Percentiles rank a stretch among this genome's conserved stretches.
Conservation (phyloP, 2,113 vertebrate species). For the Alectura lathami region DNA sequence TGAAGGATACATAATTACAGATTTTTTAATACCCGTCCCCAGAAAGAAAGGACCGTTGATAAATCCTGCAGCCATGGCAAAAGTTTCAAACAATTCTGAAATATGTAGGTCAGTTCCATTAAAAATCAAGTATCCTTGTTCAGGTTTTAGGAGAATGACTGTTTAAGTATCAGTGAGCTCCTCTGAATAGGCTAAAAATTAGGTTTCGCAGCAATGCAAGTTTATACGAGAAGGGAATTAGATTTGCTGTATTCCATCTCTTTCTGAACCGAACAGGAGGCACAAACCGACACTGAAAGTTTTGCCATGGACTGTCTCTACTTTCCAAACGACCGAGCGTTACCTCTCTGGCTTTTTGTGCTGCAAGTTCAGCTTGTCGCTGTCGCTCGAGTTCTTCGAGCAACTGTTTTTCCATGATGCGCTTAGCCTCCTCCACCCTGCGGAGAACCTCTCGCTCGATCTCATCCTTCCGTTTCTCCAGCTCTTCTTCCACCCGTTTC, state of each 20-base stretch:
- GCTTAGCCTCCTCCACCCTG: conserved; percentile 97
- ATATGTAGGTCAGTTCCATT: conserved; percentile 81
- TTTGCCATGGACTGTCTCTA: conserved; percentile 93
- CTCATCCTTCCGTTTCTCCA: conserved; percentile 97
- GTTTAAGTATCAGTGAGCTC: conserved; percentile 80
- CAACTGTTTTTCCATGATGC: conserved; percentile 99
- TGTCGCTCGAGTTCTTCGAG: conserved; percentile 99
- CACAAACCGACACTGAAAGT: conserved; percentile 84
- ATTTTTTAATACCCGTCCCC: conserved; percentile 72
- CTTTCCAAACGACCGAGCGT: conserved; percentile 99
- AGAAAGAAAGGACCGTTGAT: conserved; percentile 72
- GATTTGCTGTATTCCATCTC: conserved; percentile 82
- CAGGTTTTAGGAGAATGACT: conserved; percentile 81
- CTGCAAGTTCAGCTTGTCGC: conserved; percentile 96
- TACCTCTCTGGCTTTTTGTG: conserved; percentile 99
- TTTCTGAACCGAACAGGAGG: conserved; percentile 81
- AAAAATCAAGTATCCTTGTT: conserved; percentile 79
- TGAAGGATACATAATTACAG: conserved; percentile 74
- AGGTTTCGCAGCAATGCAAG: conserved; percentile 79
- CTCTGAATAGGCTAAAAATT: conserved; percentile 81
- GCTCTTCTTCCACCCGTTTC: conserved; percentile 95
- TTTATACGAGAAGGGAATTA: conserved; percentile 81
- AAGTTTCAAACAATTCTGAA: conserved; percentile 87
- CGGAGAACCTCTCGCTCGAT: conserved; percentile 98
- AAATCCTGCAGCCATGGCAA: conserved; percentile 90